Evolutionary conservation across 1,140 invertebrate species (phyloP), one percentile per base, ranked within the genome.

Genomic region (Odontomachus brunneus): DNA sequence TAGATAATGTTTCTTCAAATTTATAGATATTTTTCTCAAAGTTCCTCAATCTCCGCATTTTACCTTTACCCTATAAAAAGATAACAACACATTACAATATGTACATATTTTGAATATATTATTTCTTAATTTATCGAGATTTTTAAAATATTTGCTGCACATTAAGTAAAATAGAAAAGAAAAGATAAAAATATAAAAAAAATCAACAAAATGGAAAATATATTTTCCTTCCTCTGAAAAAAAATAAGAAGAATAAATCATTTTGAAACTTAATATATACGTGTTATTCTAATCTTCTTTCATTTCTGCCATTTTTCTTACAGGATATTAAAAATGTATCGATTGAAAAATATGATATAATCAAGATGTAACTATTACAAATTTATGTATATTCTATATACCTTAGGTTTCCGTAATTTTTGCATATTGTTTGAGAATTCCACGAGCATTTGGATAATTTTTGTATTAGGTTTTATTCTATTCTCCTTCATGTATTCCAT

Each of bases 401-500:
- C 95, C 89, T 94, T 94, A 14, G 92, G 87, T 80, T 95, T 93
- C 9, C 94, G 92, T 2, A 93, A 90, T 1, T 91, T 38, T 74
- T 93, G 92, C 78, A 94, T 91, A 51, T 93, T 86, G 84, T 91
- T 89, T 78, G 94, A 92, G 88, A 96, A 96, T 60, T 94, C 91
- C 26, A 95, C 93, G 49, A 97, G 89, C 85, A 94, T 95, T 55
- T 95, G 90, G 0, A 96, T 89, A 65, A 96, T 96, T 14, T 93
- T 71, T 73, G 94, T 89, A 81, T 86, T 95, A 0, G 96, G 95
- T 87, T 93, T 92, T 0, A 98, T 92, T 82, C 95, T 92, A 88
- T 96, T 95, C 72, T 93, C 89, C 62, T 94, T 94, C 69, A 96
- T 95, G 59, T 95, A 91, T 84, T 97, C 93, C 94, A 98, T 95